Evolutionary conservation across 2,113 vertebrate genomes (phyloP).

Genomic region (Crotophaga sulcirostris): DNA sequence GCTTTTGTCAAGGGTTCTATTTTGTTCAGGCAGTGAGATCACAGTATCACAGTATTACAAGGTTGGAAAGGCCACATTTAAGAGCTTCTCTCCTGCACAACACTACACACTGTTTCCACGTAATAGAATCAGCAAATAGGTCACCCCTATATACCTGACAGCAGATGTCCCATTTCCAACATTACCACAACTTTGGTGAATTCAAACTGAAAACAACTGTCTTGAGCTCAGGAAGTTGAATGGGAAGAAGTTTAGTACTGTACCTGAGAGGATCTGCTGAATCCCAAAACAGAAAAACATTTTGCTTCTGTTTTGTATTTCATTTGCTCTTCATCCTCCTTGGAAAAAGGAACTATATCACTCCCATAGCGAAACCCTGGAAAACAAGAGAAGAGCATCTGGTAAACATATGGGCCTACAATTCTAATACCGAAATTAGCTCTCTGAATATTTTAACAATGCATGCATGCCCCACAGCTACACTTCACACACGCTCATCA

Average conservation of each 20-base stretch:
- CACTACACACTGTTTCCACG: no score
- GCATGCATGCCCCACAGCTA: not conserved
- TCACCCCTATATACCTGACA: not conserved
- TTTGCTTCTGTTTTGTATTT: constrained; percentile 93
- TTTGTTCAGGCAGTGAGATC: not conserved
- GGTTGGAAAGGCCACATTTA: not conserved
- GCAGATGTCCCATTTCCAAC: not conserved
- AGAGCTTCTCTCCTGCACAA: not conserved
- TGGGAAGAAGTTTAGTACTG: not conserved
- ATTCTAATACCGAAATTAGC: constrained; percentile 40
- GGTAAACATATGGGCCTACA: constrained; percentile 54
- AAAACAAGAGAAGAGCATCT: constrained; percentile 54
- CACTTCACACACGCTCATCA: not conserved
- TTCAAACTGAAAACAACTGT: not conserved
- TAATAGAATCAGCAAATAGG: not conserved
- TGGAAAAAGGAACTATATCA: constrained; percentile 96
- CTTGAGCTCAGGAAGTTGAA: not conserved
- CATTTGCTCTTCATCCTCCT: constrained; percentile 97
- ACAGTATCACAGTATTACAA: not conserved
- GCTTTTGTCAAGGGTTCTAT: not conserved
- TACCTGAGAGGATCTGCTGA: constrained; percentile 86
- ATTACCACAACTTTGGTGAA: not conserved
- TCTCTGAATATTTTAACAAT: constrained; percentile 58
- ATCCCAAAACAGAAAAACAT: constrained; percentile 92
- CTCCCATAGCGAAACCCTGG: constrained; percentile 94